Evolutionary conservation across 2,113 vertebrate species (phyloP), one percentile per base, ranked within the genome.

Genomic region (Nothobranchius kuhntae): DNA sequence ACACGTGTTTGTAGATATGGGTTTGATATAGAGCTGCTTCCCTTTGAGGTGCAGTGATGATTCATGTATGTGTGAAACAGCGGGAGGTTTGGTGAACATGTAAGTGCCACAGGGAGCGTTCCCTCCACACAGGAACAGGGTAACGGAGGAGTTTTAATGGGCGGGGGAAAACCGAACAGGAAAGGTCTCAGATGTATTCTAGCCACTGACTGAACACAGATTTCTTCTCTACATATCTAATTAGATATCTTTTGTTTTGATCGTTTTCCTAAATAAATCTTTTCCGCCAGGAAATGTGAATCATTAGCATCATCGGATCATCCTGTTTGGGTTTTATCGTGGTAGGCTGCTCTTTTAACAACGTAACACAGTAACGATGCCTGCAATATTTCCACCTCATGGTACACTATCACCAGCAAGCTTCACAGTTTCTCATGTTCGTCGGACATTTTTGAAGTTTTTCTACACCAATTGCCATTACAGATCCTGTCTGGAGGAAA

Each of bases 391-490:
- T 30, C 60, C 70, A 83, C 65, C 62, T 78, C 73, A 85, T 82
- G 85, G 86, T 89, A 89, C 89, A 88, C 82, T 65, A 86, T 89
- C 90, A 91, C 85, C 90, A 91, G 89, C 89, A 88, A 91, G 88
- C 89, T 90, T 90, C 85, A 90, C 86, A 77, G 81, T 77, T 68
- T 64, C 71, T 83, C 74, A 80, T 75, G 45, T 79, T 72, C 48
- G 58, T 46, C 67, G 26, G 67, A 84, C 57, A 66, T 83, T 80
- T 80, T 74, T 77, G 9, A 63, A 61, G 64, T 83, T 75, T 78
- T 72, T 78, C 51, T 79, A 75, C 61, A 78, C 82, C 65, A 9
- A 53, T 80, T 80, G 58, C 78, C 81, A 86, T 86, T 89, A 87
- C 85, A 87, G 87, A 83, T 76, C 85, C 75, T 86, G 80, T 87